Base-by-base conservation (phyloP, 2,797 vertebrate genomes). In the Halcyon badia region DNA sequence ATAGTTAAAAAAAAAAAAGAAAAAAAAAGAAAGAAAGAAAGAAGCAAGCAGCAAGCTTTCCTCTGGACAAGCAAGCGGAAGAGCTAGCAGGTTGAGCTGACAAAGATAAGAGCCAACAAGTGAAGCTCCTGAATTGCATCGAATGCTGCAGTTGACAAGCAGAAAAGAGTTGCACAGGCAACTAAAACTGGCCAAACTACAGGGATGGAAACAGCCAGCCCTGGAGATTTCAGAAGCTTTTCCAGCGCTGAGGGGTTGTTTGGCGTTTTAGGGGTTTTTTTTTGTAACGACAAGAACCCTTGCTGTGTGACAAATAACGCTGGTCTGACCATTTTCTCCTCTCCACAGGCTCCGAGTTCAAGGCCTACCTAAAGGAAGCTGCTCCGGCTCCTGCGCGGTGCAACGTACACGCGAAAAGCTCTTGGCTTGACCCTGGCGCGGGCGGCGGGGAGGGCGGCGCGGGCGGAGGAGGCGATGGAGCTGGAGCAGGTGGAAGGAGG, bases 11-110 rank as follows among this genome's bases (percentile, higher is more conserved):
- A 41, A 71, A 28, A 18, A 6, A 77, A 42, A 71, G 9, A 60
- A 5, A 7, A 4, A 24, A 9, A 19, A 11, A n/a, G 35, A 77
- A 42, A 71, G 9, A 60, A 5, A 7, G 3, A 24, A 9, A 19
- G 9, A n/a, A n/a, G 25, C 65, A 22, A 24, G 30, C 15, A 66
- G n/a, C 3, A 48, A 75, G 49, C 41, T 68, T 81, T 78, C 52
- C 75, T 68, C 8, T 13, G 42, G 65, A 75, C 44, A 57, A 83
- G 89, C 65, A 93, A 90, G 44, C 14, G 5, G 76, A 68, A 88
- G 85, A 81, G 76, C 57, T 33, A 64, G 70, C 80, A 94, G 77
- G 79, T 44, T 89, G 52, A 60, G 56, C 71, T 94, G 84, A 95
- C 56, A 62, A 46, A 91, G 87, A 80, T 75, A 89, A 76, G 24